These are phyloP conservation scores for Amphipyra berbera DNA, from an alignment of 2,888 invertebrate species.

Conservation along the genomic window DNA sequence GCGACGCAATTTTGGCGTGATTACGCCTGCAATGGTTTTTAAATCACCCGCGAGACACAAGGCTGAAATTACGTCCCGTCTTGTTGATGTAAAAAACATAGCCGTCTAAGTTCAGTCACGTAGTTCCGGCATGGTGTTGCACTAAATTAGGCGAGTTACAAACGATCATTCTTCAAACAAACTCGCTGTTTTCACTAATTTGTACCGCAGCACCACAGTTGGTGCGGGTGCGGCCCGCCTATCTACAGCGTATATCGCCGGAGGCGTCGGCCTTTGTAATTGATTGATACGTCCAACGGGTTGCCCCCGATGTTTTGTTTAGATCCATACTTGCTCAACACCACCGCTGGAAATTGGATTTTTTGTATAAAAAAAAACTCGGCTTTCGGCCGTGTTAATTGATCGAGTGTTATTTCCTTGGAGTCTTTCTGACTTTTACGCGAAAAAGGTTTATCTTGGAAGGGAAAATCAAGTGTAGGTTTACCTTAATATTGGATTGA, in stretches of 20 bases:
- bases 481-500: not conserved
- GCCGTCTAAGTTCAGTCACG: no score
- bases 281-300: conserved; percentile 85
- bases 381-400: conserved; percentile 41
- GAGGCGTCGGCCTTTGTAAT: conserved; percentile 84
- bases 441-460: not conserved
- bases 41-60: no score
- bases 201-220: conserved; percentile 51
- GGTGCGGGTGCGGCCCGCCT: conserved; percentile 69
- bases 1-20: no score
- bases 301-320: conserved; percentile 59
- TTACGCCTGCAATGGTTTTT: no score
- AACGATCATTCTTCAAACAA: no score
- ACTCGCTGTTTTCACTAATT: conserved; percentile 39
- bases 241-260: conserved; percentile 79
- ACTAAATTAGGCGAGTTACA: no score
- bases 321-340: conserved; percentile 51
- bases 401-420: conserved; percentile 24
- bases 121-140: no score
- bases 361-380: conserved; percentile 40
- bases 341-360: conserved; percentile 48
- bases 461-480: not conserved
- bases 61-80: no score
- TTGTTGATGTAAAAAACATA: no score
- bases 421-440: not conserved